Percentiles rank a stretch among this genome's conserved stretches.
Conservation (phyloP, 2,888 invertebrate species). For the Aporophyla nigra region DNA sequence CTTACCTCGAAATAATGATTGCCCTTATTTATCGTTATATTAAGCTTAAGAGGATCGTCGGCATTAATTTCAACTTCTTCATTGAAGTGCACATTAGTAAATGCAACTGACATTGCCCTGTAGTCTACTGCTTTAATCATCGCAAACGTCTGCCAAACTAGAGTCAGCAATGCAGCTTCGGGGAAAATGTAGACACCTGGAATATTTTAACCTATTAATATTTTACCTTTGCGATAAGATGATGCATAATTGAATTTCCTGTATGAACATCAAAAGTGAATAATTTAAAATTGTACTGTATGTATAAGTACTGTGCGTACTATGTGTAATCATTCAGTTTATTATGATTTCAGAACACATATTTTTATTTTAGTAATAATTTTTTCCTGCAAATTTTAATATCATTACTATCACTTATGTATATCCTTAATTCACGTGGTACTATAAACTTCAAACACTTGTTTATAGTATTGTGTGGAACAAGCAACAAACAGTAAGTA, state of each 20-base stretch:
- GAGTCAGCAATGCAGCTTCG: slow-evolving; percentile 89
- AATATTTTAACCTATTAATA: no score
- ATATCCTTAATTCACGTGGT: background rate
- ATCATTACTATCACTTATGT: background rate
- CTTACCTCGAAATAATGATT: slow-evolving; percentile 45
- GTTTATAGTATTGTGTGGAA: no score
- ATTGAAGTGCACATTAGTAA: slow-evolving; percentile 30
- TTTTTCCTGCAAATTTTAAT: background rate
- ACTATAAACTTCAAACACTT: background rate
- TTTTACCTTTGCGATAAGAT: no score
- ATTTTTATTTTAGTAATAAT: no score
- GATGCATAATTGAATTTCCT: background rate
- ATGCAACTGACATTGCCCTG: slow-evolving; percentile 37
- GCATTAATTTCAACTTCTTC: slow-evolving; percentile 49
- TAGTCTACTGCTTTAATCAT: slow-evolving; percentile 48
- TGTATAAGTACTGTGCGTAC: no score
- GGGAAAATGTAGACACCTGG: slow-evolving; percentile 92
- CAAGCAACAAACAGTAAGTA: background rate
- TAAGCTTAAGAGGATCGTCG: slow-evolving; percentile 92
- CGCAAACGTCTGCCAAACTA: slow-evolving; percentile 86
- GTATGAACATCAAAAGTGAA: background rate
- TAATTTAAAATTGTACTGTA: background rate
- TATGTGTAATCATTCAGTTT: no score
- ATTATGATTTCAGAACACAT: no score
- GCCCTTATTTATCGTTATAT: slow-evolving; percentile 48